phyloP scores from a whole-genome alignment of 2,888 invertebrate species.

The Harpagoxenus sublaevis region DNA sequence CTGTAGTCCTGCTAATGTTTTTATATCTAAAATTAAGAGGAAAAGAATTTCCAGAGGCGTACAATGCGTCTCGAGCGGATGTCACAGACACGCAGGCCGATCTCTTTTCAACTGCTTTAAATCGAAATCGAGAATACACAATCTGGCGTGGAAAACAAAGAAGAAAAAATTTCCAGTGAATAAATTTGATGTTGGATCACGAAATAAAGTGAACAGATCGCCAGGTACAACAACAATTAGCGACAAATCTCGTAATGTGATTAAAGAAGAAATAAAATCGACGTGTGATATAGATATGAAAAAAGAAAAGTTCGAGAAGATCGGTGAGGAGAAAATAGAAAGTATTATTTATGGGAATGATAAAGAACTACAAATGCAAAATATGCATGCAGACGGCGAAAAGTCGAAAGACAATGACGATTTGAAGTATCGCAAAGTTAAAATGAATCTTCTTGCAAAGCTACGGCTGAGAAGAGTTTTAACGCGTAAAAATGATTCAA shows the following conservation, averaged over 20 bases:
- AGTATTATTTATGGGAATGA: background rate
- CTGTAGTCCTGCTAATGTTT: background rate
- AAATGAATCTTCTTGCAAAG: background rate
- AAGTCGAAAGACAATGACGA: background rate
- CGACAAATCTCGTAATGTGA: background rate
- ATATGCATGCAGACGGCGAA: background rate
- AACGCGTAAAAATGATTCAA: background rate
- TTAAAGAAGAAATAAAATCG: background rate
- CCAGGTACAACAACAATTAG: background rate
- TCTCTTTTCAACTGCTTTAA: slow-evolving; percentile 63
- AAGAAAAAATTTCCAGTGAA: background rate
- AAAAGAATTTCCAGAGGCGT: slow-evolving; percentile 75
- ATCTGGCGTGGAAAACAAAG: background rate
- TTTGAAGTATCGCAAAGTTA: background rate
- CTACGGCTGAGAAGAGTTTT: background rate
- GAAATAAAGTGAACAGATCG: background rate
- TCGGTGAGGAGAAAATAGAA: background rate
- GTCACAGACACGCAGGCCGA: slow-evolving; percentile 25
- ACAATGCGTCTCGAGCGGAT: slow-evolving; percentile 61
- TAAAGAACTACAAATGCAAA: background rate
- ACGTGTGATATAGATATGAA: background rate
- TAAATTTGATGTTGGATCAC: background rate
- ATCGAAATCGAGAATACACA: slow-evolving; percentile 43
- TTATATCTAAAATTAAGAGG: slow-evolving; percentile 34
- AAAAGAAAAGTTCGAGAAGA: background rate